These are phyloP conservation scores for Cygnus olor DNA, from an alignment of 2,797 vertebrate genomes.

Conservation along the genomic window DNA sequence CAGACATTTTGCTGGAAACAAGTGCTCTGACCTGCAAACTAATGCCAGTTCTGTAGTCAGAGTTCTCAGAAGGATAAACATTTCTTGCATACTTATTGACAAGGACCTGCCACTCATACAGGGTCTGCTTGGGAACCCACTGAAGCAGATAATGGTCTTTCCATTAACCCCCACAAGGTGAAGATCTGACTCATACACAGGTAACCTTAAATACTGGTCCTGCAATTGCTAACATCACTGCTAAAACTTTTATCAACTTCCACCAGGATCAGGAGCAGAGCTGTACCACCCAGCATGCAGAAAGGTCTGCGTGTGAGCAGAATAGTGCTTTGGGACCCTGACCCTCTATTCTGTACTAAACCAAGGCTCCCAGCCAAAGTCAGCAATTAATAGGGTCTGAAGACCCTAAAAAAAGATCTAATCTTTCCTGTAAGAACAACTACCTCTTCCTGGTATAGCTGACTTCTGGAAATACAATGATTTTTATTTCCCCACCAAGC, in stretches of 20 bases:
- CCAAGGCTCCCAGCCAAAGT: background rate
- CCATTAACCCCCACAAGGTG: background rate
- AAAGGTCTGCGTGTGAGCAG: background rate
- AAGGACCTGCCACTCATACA: background rate
- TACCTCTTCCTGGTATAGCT: background rate
- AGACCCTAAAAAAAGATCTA: background rate
- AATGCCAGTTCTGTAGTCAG: background rate
- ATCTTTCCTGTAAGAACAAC: background rate
- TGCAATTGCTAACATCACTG: background rate
- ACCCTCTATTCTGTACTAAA: background rate
- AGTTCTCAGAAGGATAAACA: conserved; percentile 27
- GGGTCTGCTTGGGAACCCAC: accelerated
- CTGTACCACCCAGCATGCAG: background rate
- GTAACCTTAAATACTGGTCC: background rate
- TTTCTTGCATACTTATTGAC: conserved; percentile 20
- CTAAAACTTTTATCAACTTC: background rate
- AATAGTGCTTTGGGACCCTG: accelerated
- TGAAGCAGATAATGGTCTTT: background rate
- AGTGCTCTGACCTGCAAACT: conserved; percentile 22
- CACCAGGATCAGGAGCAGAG: background rate
- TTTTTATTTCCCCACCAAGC: background rate
- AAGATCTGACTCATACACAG: background rate
- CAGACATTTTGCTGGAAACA: conserved; percentile 30
- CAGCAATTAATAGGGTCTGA: no score
- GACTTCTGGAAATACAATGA: background rate